Conservation (phyloP, 92 coral and sea anemone genomes). For the Epizoanthus scotinus region DNA sequence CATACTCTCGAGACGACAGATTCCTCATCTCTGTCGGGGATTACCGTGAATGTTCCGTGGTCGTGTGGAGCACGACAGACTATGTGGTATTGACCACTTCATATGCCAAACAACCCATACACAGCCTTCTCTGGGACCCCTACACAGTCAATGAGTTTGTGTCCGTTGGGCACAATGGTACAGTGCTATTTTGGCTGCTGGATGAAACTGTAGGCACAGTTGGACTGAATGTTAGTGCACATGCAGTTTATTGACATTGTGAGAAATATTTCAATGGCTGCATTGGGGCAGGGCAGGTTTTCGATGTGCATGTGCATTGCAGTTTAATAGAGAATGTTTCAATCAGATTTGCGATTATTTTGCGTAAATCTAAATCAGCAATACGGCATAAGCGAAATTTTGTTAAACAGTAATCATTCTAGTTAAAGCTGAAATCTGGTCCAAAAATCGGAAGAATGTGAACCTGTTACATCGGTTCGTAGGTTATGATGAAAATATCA, state of each 20-base stretch:
- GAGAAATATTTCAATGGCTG: neutral
- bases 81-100: conserved; percentile 84
- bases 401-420: too few species aligned
- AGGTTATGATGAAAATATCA: too few species aligned
- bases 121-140: conserved; percentile 91
- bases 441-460: too few species aligned
- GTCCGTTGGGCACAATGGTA: conserved; percentile 88
- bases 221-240: conserved; percentile 74
- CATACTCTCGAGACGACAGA: conserved; percentile 95
- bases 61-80: conserved; percentile 87
- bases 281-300: neutral
- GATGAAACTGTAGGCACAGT: conserved; percentile 88
- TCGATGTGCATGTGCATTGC: neutral
- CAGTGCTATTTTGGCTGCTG: conserved; percentile 89
- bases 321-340: neutral
- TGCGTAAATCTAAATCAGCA: too few species aligned
- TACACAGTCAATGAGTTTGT: conserved; percentile 94
- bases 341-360: too few species aligned
- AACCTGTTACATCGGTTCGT: too few species aligned
- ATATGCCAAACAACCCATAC: conserved; percentile 83
- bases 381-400: too few species aligned
- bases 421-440: too few species aligned
- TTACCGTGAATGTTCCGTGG: conserved; percentile 92
- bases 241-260: neutral
- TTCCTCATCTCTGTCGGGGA: conserved; percentile 96